These are phyloP conservation scores for Mixornis gularis DNA, from an alignment of 2,113 vertebrate genomes.

Conservation along the genomic window DNA sequence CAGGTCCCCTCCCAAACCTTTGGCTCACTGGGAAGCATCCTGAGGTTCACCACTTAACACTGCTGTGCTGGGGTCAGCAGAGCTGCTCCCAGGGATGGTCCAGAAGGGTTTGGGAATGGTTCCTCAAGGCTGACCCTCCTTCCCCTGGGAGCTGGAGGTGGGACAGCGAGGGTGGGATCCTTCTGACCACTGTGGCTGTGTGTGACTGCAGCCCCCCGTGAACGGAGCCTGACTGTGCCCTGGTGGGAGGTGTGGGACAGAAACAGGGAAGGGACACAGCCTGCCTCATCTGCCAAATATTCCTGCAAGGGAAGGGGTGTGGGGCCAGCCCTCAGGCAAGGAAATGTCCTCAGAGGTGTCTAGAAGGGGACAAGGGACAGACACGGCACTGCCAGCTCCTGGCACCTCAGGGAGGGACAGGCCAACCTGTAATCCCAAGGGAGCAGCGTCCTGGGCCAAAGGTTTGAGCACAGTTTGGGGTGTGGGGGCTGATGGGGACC, in stretches of 20 bases:
- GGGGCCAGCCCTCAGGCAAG: not conserved
- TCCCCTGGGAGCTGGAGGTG: not conserved
- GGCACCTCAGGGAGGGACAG: not conserved
- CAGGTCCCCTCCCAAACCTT: fast-evolving
- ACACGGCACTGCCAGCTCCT: not conserved
- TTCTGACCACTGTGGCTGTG: fast-evolving
- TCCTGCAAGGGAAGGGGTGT: too few relatives aligned
- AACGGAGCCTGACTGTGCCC: fast-evolving
- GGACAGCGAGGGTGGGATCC: not conserved
- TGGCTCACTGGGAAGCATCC: not conserved
- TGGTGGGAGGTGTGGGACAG: not conserved
- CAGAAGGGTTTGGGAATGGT: not conserved
- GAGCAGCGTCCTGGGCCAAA: fast-evolving
- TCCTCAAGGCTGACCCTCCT: not conserved
- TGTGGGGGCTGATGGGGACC: fast-evolving
- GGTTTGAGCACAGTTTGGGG: fast-evolving
- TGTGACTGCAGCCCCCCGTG: fast-evolving
- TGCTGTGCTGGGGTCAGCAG: not conserved
- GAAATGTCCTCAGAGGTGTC: not conserved
- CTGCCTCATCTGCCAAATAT: not conserved
- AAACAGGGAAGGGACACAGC: not conserved
- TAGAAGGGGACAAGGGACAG: not conserved
- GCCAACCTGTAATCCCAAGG: fast-evolving
- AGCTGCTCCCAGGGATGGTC: not conserved
- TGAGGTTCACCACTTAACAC: fast-evolving